Evolutionary conservation across 2,797 vertebrate genomes (phyloP), one percentile per base, ranked within the genome.

Genomic region (Gila robusta): DNA sequence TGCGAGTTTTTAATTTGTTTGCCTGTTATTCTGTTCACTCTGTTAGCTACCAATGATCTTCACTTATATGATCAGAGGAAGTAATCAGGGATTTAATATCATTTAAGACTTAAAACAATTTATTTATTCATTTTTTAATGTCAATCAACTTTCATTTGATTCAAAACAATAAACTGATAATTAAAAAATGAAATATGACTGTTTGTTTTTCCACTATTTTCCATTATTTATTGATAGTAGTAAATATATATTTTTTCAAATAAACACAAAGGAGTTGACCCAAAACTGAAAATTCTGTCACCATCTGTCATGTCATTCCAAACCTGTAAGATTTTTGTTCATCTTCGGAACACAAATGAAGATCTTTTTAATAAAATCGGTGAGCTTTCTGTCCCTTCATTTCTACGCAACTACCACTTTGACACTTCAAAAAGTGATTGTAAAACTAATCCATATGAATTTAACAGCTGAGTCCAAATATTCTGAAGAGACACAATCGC

Each of bases 121-220:
- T 72, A 85, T 85, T 85, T 85, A 85, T 85, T 85, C 37, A 79
- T 47, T 70, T 70, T 70, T 21, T 79, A 79, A 70, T 71, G 52
- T 70, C 83, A 79, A 8, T 5, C 66, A 71, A 16, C 52, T n/a
- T 78, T 56, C 6, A 32, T 71, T 71, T 79, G 52, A 85, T 79
- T 62, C 6, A 21, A 12, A 62, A 71, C 26, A 69, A 84, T 84
- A 79, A 84, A 84, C 11, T 5, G 3, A 67, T 77, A 1, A 77
- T 77, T 26, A 2, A 37, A 62, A 83, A 49, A 37, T 6, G 0
- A 59, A 17, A 64, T 5, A 8, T 4, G 44, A 26, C 32, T 54
- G 6, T n/a, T 37, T 62, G 6, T 71, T 66, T 77, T 35, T 37
- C 39, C 11, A 32, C 21, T 23, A n/a, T 59, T 21, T 39, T n/a